phyloP scores from a whole-genome alignment of 2,888 invertebrate species.

The Mythimna pallens region DNA sequence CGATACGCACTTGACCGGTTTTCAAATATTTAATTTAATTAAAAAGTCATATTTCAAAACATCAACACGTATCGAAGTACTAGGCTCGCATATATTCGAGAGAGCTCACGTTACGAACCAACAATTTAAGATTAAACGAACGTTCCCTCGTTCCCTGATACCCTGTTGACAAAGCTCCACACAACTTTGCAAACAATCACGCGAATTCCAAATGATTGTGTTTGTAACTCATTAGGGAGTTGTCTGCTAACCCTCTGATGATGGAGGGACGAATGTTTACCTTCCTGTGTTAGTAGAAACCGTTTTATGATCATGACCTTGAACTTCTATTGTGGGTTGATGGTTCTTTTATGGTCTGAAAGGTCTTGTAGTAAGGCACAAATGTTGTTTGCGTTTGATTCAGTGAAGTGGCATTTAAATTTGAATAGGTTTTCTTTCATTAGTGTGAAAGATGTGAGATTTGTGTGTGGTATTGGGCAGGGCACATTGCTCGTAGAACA shows the following conservation, averaged over 20 bases:
- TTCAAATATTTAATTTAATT: no score
- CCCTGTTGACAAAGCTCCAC: conserved; percentile 58
- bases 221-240: conserved; percentile 72
- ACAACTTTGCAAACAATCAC: conserved; percentile 67
- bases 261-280: conserved; percentile 35
- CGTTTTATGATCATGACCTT: conserved; percentile 33
- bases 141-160: neutral
- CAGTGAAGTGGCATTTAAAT: neutral
- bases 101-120: no score
- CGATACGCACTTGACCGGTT: no score
- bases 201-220: conserved; percentile 69
- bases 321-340: conserved; percentile 20
- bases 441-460: neutral
- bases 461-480: no score
- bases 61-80: neutral
- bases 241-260: conserved; percentile 21
- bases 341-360: neutral
- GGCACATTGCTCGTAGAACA: no score
- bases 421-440: neutral
- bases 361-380: neutral
- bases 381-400: neutral
- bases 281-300: conserved; percentile 3
- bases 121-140: no score
- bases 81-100: neutral
- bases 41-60: neutral